Base-by-base conservation (phyloP, 2,797 vertebrate species). In the Argentina silus region DNA sequence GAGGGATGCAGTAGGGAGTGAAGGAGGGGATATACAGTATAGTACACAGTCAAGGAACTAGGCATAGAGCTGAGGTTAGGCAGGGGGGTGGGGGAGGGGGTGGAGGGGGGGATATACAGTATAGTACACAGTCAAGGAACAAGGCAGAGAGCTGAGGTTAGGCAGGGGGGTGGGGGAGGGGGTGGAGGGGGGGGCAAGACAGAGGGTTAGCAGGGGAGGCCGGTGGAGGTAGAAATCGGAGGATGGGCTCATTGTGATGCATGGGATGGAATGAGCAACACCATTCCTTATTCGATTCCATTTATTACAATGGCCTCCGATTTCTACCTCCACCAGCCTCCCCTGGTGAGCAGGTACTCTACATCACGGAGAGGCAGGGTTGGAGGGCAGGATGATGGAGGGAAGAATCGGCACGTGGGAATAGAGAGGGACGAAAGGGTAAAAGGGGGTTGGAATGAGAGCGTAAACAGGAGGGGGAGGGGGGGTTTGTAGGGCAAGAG, bases 381-480 rank as follows among this genome's bases (percentile, higher is more conserved):
- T 7, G 8, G 11, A 43, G 14, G 19, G 61, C 14, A 43, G 23
- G 15, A 12, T 66, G 12, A 55, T 42, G 17, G 48, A 68, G 42
- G 50, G 1, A 56, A 9, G 12, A 50, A 43, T 42, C 36, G 12
- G 6, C 9, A 23, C 7, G 47, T 51, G 21, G 47, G 62, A 9
- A 64, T n/a, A 17, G 11, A 7, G n/a, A 15, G 7, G 43, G 62
- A 45, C n/a, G 42, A 42, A 64, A 64, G n/a, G 43, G 36, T 23
- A 43, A 3, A 21, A 66, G 45, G 19, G 17, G 19, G 63, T 1
- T 43, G 47, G 50, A 42, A 43, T 11, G 51, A 55, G 11, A 43
- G n/a, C 36, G 12, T 17, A 45, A 23, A 42, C 8, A 4, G 6
- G 11, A 10, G 12, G 12, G 19, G 78, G 70, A 70, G 77, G 72